Evolutionary conservation across 2,113 vertebrate species (phyloP), one percentile per base, ranked within the genome.

Genomic region (Mormoops blainvillei): DNA sequence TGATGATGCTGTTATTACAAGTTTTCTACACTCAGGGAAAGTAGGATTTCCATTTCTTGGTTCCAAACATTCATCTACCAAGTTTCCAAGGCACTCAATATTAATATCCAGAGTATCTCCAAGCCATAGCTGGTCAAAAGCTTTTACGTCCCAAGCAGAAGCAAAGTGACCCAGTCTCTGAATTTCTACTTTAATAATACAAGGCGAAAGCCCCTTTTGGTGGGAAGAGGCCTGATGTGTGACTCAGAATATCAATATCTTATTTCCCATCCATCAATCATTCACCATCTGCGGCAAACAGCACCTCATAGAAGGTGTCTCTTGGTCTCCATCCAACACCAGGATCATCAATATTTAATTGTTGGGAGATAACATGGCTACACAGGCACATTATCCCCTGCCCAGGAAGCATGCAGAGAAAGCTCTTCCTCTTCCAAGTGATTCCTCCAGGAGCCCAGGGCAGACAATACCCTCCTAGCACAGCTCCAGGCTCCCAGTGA

Each of bases 181-280:
- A 95, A 31, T 67, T 93, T 96, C 97, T 96, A n/a, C 56, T 96
- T 93, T 58, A 43, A 96, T 97, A 97, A 96, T 81, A 94, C 24
- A 89, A 83, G 86, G 56, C 7, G 1, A 31, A 92, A 97, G n/a
- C 80, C 68, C 88, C 76, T 82, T 96, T 96, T 80, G 95, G 81
- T 96, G 95, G 96, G 80, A 97, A 96, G 52, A 96, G 90, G 92
- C 63, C 91, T 97, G 74, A 91, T 96, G 67, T 89, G 71, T 5
- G 3, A 97, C 97, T 98, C 95, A 87, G 94, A 84, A 80, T 94
- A 98, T 98, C 97, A 98, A 98, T 98, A 97, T 98, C 98, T 98
- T 94, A 98, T 95, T 96, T 95, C 77, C n/a, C 43, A 94, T 31
- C 77, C 95, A 98, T 98, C 97, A 98, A 95, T 98, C 98, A 97